phyloP scores from a whole-genome alignment of 2,797 vertebrate genomes.

The Pipistrellus nathusii region DNA sequence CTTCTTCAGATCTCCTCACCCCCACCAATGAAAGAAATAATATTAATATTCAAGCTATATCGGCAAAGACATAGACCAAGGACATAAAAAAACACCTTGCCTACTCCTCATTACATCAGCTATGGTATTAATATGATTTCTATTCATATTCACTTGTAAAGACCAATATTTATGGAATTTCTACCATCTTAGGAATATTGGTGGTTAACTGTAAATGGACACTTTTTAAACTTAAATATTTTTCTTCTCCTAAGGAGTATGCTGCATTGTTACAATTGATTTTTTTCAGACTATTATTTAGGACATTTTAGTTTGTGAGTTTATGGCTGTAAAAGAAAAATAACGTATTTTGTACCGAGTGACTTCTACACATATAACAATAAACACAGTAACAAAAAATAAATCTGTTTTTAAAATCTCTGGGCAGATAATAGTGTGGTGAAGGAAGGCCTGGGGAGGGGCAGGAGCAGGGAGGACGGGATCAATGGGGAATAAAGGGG shows the following conservation, averaged over 20 bases:
- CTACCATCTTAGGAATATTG: neutral
- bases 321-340: slow-evolving; percentile 35
- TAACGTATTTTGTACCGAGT: neutral
- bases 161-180: slow-evolving; percentile 27
- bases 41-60: neutral
- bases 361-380: slow-evolving; percentile 24
- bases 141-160: slow-evolving; percentile 30
- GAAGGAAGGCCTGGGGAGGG: no score
- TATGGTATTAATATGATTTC: slow-evolving; percentile 8
- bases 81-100: neutral
- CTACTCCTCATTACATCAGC: neutral
- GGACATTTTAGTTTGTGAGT: neutral
- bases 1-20: neutral
- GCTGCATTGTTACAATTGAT: slow-evolving; percentile 40
- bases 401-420: neutral
- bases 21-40: neutral
- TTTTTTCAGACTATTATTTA: slow-evolving; percentile 67
- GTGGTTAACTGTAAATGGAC: neutral
- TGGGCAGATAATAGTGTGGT: no score
- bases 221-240: slow-evolving; percentile 37
- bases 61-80: neutral
- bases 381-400: neutral
- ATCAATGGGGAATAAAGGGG: no score
- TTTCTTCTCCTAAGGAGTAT: slow-evolving; percentile 23
- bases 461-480: no score